Percentiles rank a stretch among this genome's conserved stretches.
These are phyloP conservation scores for Cettia cetti DNA, from an alignment of 2,113 vertebrate genomes.

Conservation along the genomic window DNA sequence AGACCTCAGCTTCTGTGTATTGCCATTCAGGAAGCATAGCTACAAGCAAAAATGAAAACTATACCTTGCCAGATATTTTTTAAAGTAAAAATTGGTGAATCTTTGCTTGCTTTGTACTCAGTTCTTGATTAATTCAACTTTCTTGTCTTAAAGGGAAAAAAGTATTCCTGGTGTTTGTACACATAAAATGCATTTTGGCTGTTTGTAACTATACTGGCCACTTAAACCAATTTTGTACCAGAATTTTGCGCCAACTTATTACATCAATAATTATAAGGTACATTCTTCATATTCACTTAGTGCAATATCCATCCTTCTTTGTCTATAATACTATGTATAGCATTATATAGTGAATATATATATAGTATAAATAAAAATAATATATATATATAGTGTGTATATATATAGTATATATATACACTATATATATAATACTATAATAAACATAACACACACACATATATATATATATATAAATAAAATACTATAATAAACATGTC, in stretches of 20 bases:
- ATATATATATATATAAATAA: too few relatives aligned
- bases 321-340: too few relatives aligned
- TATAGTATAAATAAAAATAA: too few relatives aligned
- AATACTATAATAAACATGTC: background rate
- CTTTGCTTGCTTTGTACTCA: background rate
- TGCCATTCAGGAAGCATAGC: background rate
- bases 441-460: too few relatives aligned
- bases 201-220: background rate
- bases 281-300: background rate
- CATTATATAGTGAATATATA: too few relatives aligned
- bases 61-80: background rate
- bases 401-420: too few relatives aligned
- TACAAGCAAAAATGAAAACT: background rate
- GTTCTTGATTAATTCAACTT: background rate
- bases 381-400: too few relatives aligned
- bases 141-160: background rate
- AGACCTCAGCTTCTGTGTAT: background rate
- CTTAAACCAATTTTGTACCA: background rate
- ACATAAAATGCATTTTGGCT: background rate
- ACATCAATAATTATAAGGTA: background rate
- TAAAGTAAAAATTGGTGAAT: background rate
- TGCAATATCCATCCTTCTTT: background rate
- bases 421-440: too few relatives aligned
- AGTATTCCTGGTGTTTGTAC: fast-evolving
- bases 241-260: background rate